These are phyloP conservation scores for Eclectus roratus DNA, from an alignment of 2,113 vertebrate genomes.

Conservation along the genomic window DNA sequence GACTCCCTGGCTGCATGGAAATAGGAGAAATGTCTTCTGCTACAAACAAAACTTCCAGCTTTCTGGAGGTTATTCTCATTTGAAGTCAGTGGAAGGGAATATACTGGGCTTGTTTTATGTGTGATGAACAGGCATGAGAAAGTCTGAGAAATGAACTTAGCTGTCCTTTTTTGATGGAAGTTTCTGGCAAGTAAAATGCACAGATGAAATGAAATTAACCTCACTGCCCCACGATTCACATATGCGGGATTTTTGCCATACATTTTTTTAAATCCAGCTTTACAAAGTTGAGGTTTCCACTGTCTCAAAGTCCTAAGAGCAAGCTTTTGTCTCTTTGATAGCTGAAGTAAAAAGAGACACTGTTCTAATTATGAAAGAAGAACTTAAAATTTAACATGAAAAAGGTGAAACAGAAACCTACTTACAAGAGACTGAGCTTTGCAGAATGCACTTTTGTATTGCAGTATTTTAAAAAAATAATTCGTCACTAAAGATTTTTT, in stretches of 20 bases:
- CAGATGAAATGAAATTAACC: not conserved
- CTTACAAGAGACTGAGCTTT: not conserved
- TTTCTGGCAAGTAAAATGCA: not conserved
- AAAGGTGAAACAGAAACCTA: not conserved
- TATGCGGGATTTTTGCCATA: not conserved
- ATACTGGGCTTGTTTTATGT: not conserved
- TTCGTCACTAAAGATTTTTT: not conserved
- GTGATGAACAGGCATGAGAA: not conserved
- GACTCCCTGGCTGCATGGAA: slow-evolving; percentile 27
- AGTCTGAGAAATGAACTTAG: not conserved
- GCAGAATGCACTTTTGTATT: not conserved
- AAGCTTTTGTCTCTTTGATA: not conserved
- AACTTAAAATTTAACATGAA: not conserved
- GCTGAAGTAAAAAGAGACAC: not conserved
- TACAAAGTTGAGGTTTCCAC: not conserved
- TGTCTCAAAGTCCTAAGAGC: not conserved
- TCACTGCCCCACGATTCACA: accelerated
- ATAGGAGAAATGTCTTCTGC: not conserved
- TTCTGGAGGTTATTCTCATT: slow-evolving; percentile 2
- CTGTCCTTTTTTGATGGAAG: not conserved
- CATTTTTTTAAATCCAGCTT: not conserved
- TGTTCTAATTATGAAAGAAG: not conserved
- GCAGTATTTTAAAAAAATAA: not conserved
- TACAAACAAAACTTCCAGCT: not conserved
- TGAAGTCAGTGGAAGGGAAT: not conserved